Evolutionary conservation across 2,797 vertebrate species (phyloP), one percentile per base, ranked within the genome.

Genomic region (Euphonia xanthogaster): DNA sequence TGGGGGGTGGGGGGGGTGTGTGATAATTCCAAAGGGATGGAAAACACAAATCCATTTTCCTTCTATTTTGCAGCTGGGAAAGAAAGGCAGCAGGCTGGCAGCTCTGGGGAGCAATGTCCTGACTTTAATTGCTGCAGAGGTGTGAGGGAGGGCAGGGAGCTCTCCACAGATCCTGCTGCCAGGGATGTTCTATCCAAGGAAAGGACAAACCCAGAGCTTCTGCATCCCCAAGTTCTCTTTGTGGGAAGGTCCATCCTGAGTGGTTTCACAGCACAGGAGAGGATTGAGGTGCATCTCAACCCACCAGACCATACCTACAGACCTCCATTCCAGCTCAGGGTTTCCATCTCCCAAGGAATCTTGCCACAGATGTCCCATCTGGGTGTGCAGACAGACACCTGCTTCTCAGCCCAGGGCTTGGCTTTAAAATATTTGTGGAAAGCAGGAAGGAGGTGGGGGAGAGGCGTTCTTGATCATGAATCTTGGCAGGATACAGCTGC

Each of bases 21-120:
- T 18, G 54, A 87, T 93, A 92, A 94, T 96, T 97, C 97, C 95
- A 96, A 95, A 90, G 93, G 90, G 67, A 86, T 84, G 33, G 90
- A 90, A 86, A 85, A 28, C 48, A 35, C 4, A 31, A 86, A 73
- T 55, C 44, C 66, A 30, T 93, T 97, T 95, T 77, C 88, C 63
- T 80, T 86, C 51, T 94, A n/a, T 91, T 88, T 44, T 40, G 54
- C 45, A 61, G 28, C 53, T 47, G 40, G 66, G 31, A 58, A 83
- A 62, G 87, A 39, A 70, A 76, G 33, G 86, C 67, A 62, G 68
- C 0, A 0, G 50, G 70, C 57, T 86, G 93, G 63, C 19, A 89
- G 86, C 93, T 83, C 65, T 7, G 15, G 84, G 86, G 86, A 94
- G 60, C n/a, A 30, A 55, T 2, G 73, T 23, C 62, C 61, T 65